These are phyloP conservation scores for Eulemur coronatus DNA, from an alignment of 2,797 vertebrate species.

Conservation along the genomic window DNA sequence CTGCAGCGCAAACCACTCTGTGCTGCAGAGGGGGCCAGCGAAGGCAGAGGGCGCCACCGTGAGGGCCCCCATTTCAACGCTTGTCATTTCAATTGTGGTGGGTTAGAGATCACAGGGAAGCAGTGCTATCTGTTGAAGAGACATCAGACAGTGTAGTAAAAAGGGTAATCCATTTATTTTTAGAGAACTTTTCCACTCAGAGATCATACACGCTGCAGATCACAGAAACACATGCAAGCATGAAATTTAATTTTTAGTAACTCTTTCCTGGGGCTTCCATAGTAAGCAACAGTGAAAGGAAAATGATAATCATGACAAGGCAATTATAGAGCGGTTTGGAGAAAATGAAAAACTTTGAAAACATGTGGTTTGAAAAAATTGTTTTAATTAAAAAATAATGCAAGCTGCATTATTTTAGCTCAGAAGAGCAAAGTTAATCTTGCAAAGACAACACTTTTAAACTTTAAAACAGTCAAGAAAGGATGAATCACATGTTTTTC, in stretches of 20 bases:
- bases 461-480: conserved; percentile 46
- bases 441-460: background rate
- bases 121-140: conserved; percentile 81
- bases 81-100: conserved; percentile 86
- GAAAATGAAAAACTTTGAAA: conserved; percentile 77
- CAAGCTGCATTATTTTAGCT: conserved; percentile 49
- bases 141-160: conserved; percentile 86
- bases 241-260: conserved; percentile 90
- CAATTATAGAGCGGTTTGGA: conserved; percentile 80
- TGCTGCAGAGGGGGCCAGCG: conserved; percentile 24
- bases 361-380: background rate
- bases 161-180: conserved; percentile 91
- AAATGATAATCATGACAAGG: conserved; percentile 82
- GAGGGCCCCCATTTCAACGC: conserved; percentile 85
- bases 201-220: conserved; percentile 90
- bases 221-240: conserved; percentile 90
- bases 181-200: conserved; percentile 88
- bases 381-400: background rate
- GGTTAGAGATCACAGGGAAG: conserved; percentile 87
- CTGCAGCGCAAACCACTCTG: background rate
- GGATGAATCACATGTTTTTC: background rate
- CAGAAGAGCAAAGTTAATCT: conserved; percentile 43
- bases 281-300: conserved; percentile 80
- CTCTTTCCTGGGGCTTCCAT: conserved; percentile 86
- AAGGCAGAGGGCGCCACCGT: conserved; percentile 84